These are phyloP conservation scores for Brachionus rotundiformis DNA, from an alignment of 1,140 invertebrate species.

Conservation along the genomic window DNA sequence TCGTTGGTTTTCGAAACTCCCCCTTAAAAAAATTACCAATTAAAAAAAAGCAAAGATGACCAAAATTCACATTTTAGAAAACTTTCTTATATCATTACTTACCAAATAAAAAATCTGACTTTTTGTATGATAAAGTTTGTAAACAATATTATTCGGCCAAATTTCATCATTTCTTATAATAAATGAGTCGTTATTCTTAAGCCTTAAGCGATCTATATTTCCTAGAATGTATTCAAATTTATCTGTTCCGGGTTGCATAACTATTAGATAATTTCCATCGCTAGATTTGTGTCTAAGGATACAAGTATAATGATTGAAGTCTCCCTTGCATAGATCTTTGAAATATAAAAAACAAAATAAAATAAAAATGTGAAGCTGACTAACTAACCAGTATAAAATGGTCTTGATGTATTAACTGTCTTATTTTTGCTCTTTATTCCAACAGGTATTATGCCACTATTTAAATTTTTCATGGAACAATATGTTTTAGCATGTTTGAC, in stretches of 20 bases:
- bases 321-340: slow-evolving; percentile 11
- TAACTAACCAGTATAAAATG: not conserved
- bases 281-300: not conserved
- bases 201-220: not conserved
- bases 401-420: not conserved
- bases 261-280: not conserved
- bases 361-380: too few relatives aligned
- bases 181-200: slow-evolving; percentile 1
- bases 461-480: not conserved
- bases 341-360: not conserved
- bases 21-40: slow-evolving; percentile 15
- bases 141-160: slow-evolving; percentile 30
- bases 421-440: slow-evolving; percentile 32
- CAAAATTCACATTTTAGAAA: too few relatives aligned
- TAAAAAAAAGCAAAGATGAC: not conserved
- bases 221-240: slow-evolving; percentile 21
- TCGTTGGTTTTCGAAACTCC: slow-evolving; percentile 14
- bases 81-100: too few relatives aligned
- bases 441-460: not conserved
- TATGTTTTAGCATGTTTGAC: not conserved
- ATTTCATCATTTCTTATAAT: slow-evolving; percentile 11
- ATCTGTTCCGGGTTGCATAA: slow-evolving; percentile 5
- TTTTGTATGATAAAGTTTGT: slow-evolving; percentile 2
- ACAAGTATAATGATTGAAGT: slow-evolving; percentile 21
- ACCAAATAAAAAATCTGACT: slow-evolving; percentile 19